Base-by-base conservation (phyloP, 2,888 invertebrate species). In the Drosophila vallismaia region DNA sequence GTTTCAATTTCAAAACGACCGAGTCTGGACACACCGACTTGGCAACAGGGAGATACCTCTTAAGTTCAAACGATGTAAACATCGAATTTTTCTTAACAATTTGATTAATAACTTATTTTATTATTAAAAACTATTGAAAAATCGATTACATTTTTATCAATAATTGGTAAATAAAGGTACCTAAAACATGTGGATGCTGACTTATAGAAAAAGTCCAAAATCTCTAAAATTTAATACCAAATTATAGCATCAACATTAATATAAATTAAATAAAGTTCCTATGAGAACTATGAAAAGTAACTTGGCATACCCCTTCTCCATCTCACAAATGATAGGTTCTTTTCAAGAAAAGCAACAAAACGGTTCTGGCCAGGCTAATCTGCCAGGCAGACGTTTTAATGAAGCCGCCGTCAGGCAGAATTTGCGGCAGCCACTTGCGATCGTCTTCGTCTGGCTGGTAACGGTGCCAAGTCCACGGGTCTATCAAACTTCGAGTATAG, bases 341-440 rank as follows among this genome's bases (percentile, higher is more conserved):
- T 14, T 31, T 26, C 2, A 40, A 14, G 33, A 14, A 48, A 14
- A 45, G 49, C 38, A 57, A 72, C 71, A 58, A 55, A 64, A 64
- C 66, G 54, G 56, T 71, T 84, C 81, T 82, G 82, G 71, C 82
- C 73, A 38, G 82, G 59, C 82, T 67, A 58, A 73, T 73, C 71
- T 71, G 70, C 74, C 71, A 86, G 86, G 77, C 71, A 86, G 87
- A 88, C 87, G 81, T 86, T 84, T 85, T 86, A 86, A 86, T 85
- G 85, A 85, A 85, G 75, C 81, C 82, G 81, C 68, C 59, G 57
- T 70, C 69, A 69, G 50, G 70, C 69, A 69, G 70, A 33, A 69
- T 68, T 68, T 66, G 66, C 40, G 42, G 52, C 44, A 14, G 38
- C 50, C 71, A 49, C 59, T 42, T 51, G 33, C 49, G 49, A 51